These are phyloP conservation scores for Caenorhabditis parvicauda DNA, from an alignment of 2,888 invertebrate genomes.

Conservation along the genomic window DNA sequence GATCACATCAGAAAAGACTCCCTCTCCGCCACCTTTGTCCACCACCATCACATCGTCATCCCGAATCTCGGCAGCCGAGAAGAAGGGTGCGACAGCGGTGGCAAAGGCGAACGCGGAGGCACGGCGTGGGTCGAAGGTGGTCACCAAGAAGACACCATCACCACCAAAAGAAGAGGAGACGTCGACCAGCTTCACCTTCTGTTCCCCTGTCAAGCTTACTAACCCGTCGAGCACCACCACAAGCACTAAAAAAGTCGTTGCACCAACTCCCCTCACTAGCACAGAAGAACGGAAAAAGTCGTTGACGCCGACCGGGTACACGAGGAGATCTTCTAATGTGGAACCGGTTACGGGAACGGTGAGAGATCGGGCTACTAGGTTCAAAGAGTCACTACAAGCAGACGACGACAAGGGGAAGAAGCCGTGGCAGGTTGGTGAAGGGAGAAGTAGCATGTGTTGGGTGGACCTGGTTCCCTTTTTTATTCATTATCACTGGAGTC, in stretches of 20 bases:
- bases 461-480: too few species aligned
- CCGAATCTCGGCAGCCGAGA: constrained; percentile 23
- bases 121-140: too few species aligned
- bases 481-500: background rate
- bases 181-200: too few species aligned
- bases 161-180: too few species aligned
- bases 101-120: constrained; percentile 18
- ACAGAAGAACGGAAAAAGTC: constrained; percentile 14
- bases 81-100: constrained; percentile 30
- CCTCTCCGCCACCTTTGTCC: too few species aligned
- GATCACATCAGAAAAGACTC: constrained; percentile 3
- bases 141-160: background rate
- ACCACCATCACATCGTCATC: too few species aligned
- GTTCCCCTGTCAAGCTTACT: too few species aligned
- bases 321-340: constrained; percentile 10
- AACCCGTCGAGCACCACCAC: too few species aligned
- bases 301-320: constrained; percentile 7
- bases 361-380: constrained; percentile 19
- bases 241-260: too few species aligned
- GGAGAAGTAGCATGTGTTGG: background rate
- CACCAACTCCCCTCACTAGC: too few species aligned
- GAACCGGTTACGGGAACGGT: constrained; percentile 13
- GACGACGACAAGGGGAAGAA: constrained; percentile 32
- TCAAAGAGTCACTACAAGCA: constrained; percentile 16
- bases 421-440: constrained; percentile 22